Base-by-base conservation (phyloP, 1,140 invertebrate genomes). In the Zaprionus ornatus region DNA sequence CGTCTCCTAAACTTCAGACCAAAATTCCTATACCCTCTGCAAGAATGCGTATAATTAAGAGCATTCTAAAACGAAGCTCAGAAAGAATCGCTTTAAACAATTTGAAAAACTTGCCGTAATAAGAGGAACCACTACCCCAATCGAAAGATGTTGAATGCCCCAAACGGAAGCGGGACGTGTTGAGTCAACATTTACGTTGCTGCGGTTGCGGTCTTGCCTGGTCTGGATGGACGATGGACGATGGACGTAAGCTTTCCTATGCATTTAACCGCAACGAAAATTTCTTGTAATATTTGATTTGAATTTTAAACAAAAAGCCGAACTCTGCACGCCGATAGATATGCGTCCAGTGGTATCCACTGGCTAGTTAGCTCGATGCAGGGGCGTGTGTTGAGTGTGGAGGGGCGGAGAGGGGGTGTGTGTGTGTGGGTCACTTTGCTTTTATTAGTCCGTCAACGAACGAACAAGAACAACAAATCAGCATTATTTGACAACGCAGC, bases 211-310 rank as follows among this genome's bases (percentile, higher is more conserved):
- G 82, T 60, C 40, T 45, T 45, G 40, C 40, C 7, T 17, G 55
- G 19, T 15, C 17, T 29, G 29, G 42, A 40, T 7, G 13, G n/a
- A 29, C 29, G 29, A 32, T 32, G 29, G 9, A 32, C 29, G 29
- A 19, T 42, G 55, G 67, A 66, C 79, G 82, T 76, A 77, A 70
- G 74, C 90, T 90, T 90, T 90, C 63, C 79, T 79, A 90, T 90
- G 86, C 85, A 90, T 90, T 85, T 78, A 74, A 90, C 85, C 85
- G 48, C 85, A 90, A 82, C 79, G 73, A 90, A 88, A 90, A 75
- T 90, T 88, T 90, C 81, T 90, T 86, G 85, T 90, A 90, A 90
- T 90, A 90, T 90, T 90, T 90, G 85, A 90, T 90, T 90, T 88
- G 85, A 90, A 84, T 88, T 88, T 90, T 85, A 88, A 80, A 82